Evolutionary conservation across 2,888 invertebrate genomes (phyloP), one percentile per base, ranked within the genome.

Genomic region (Sericinus montela): DNA sequence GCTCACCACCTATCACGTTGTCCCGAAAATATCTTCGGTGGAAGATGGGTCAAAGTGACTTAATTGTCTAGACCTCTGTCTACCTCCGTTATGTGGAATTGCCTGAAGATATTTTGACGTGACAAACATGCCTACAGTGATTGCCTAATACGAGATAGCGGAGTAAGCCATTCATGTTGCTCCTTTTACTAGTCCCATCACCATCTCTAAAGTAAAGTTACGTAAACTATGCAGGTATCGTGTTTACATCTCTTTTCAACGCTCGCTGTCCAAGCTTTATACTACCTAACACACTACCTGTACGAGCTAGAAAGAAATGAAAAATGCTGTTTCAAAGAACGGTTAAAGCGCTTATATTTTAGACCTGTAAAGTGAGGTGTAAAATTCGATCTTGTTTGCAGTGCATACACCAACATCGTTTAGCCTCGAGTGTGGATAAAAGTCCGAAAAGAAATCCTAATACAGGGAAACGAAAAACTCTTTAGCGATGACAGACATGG

Each of bases 201-300:
- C 81, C 83, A 80, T 78, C 65, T 76, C 80, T 72, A 78, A 71
- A 81, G 84, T 82, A 80, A 77, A 77, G 64, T 70, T 69, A 60
- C 52, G 63, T 82, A 65, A 79, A 85, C 75, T 84, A 82, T 85
- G 80, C 79, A 78, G 64, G 73, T 85, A 84, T 86, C 84, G 59
- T 83, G 84, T 85, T 74, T 83, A 72, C 84, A 86, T 86, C 85
- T 85, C 84, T 67, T 77, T 84, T 81, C 81, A 82, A 57, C 67
- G 64, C 58, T 61, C 56, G 63, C 74, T 71, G 77, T 57, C 77
- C 80, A 74, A 60, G 63, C 66, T 66, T 75, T 69, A 72, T 76
- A 75, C 77, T 74, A 60, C 57, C 57, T 78, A 74, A 76, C 69
- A 67, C 8, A 25, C 25, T 6, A 1, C 25, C 25, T 25, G 5